phyloP scores from a whole-genome alignment of 2,797 vertebrate genomes.

The Fringilla coelebs region DNA sequence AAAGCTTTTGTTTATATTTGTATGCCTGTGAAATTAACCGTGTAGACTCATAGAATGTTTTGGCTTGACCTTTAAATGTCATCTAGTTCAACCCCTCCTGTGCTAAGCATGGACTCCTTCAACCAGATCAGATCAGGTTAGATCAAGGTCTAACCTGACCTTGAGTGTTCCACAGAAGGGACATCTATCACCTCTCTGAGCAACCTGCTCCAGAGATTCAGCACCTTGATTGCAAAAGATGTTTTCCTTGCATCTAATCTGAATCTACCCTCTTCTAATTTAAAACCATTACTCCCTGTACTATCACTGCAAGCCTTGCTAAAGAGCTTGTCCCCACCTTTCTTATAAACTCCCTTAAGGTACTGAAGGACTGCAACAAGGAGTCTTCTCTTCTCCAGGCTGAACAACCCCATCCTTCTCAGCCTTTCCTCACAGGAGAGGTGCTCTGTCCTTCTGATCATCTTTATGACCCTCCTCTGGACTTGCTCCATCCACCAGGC shows the following conservation, averaged over 20 bases:
- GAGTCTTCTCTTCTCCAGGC: background rate
- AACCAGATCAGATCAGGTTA: background rate
- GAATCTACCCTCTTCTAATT: background rate
- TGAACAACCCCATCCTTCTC: background rate
- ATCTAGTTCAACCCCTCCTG: background rate
- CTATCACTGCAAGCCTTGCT: background rate
- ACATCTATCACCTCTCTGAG: background rate
- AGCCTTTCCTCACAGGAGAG: background rate
- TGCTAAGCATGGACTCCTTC: background rate
- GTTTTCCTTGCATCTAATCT: background rate
- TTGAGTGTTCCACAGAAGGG: background rate
- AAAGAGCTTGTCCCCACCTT: background rate
- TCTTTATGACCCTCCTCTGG: background rate
- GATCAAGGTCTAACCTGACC: background rate
- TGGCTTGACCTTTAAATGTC: background rate
- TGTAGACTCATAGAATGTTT: background rate
- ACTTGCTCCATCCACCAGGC: no score
- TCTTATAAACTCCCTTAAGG: background rate
- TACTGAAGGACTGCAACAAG: background rate
- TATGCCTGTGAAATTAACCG: background rate
- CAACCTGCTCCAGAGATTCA: background rate
- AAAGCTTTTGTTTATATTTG: background rate
- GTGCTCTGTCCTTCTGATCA: background rate
- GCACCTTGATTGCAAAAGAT: background rate
- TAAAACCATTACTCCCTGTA: background rate